Percentiles rank a stretch among this genome's conserved stretches.
Conservation (phyloP, 2,113 vertebrate species). For the Gallinago paraguaiae region DNA sequence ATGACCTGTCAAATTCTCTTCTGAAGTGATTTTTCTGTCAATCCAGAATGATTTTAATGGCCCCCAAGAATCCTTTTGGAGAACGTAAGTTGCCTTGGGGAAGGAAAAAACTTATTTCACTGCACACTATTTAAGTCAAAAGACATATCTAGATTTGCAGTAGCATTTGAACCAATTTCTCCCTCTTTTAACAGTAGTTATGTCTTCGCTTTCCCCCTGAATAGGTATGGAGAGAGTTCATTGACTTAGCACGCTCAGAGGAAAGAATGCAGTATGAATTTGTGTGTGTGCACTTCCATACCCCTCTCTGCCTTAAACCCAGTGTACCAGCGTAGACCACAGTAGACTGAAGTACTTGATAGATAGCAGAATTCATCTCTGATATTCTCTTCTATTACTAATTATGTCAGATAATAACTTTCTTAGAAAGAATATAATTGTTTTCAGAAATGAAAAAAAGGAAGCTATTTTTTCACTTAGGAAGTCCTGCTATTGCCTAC, state of each 20-base stretch:
- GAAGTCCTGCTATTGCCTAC: background rate
- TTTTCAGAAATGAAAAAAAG: background rate
- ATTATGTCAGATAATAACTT: background rate
- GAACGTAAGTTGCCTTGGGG: background rate
- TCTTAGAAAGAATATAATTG: background rate
- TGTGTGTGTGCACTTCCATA: background rate
- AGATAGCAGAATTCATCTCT: background rate
- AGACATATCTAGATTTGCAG: background rate
- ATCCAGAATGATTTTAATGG: background rate
- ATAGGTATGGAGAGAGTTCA: background rate
- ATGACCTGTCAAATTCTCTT: background rate
- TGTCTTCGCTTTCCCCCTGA: background rate
- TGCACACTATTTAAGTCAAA: background rate
- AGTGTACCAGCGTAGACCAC: background rate
- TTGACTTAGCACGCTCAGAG: fast-evolving
- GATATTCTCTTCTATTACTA: background rate
- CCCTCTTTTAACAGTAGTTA: background rate
- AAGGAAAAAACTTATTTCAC: background rate
- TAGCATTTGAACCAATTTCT: background rate
- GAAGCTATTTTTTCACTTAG: background rate
- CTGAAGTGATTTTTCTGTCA: background rate
- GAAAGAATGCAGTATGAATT: background rate
- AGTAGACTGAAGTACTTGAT: background rate
- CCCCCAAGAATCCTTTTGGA: background rate
- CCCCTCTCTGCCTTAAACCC: background rate